Base-by-base conservation (phyloP, 2,888 invertebrate genomes). In the Chromoteleia sp. region DNA sequence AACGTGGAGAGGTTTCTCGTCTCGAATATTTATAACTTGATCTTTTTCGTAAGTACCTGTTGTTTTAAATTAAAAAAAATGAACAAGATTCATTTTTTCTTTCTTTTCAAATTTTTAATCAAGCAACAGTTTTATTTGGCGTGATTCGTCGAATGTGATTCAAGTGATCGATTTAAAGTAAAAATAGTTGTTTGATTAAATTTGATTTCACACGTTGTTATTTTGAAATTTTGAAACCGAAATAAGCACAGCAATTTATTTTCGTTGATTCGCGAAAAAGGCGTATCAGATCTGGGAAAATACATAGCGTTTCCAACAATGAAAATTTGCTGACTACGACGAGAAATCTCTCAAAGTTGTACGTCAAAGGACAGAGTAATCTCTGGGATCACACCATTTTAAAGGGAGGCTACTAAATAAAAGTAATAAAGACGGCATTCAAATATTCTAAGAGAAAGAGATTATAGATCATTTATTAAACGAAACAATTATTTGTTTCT, bases 311-410 rank as follows among this genome's bases (percentile, higher is more conserved):
- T 56, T 68, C 12, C 19, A 15, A 30, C 17, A 21, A 52, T 17
- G 41, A 39, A 56, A 56, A 58, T 45, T 58, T 58, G 45, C 39
- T 48, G 70, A 39, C 39, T 45, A 4, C 43, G n/a, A 14, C 45
- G 39, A 15, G 43, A 48, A 36, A 70, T 58, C 70, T 29, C 36
- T 45, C 48, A 43, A 70, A 58, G 48, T 48, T 58, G 29, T 36
- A 58, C 58, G 19, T 70, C 70, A 70, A 70, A 70, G 58, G 14
- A 68, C 36, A 17, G 15, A 17, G 48, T 48, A 70, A 58, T 70
- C 36, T 48, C 58, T n/a, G 56, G 48, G 15, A 50, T 48, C 48
- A 17, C 25, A 14, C 30, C 68, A 41, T 21, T 67, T 67, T 33
- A 68, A 54, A 68, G 33, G 25, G n/a, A 43, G 50, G 54, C 29